Evolutionary conservation across 2,113 vertebrate genomes (phyloP), one percentile per base, ranked within the genome.

Genomic region (Nematolebias whitei): DNA sequence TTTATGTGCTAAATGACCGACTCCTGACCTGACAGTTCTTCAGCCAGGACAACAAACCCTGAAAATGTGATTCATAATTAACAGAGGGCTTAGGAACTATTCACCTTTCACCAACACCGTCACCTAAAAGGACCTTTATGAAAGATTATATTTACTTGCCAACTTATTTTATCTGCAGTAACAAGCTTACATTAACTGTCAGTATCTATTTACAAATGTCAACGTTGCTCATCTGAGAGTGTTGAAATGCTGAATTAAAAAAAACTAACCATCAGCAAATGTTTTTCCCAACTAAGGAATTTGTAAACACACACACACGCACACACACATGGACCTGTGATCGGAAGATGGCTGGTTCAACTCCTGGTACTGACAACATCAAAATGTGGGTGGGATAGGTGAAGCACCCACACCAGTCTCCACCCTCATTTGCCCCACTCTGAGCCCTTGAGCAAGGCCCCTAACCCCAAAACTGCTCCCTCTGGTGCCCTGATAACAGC

Each of bases 21-120:
- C 16, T 64, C 38, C 22, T 44, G 62, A 64, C 62, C 62, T 7
- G 5, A 52, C 49, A 52, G 62, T 11, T 64, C 24, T 23, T 18
- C 20, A 22, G 16, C 5, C 19, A n/a, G 18, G 20, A 24, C 3
- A 7, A 40, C 8, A 26, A 63, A 53, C 48, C 38, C 18, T 7
- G 11, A 41, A 41, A 52, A 16, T 20, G 18, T n/a, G 44, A 29
- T 2, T 41, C 12, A 41, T n/a, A 43, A 26, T 13, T 16, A 10
- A 26, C 22, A 22, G 16, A 63, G 39, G 10, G 13, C 35, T 12
- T 8, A 2, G 10, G 16, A 12, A 41, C 5, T 49, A 16, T 3
- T 19, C 15, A 4, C 16, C 18, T 18, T 22, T 8, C 0, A 61
- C 3, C 23, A 48, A 16, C 14, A 20, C 5, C 4, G 20, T 19